phyloP scores from a whole-genome alignment of 2,113 vertebrate genomes.

The Microtus richardsoni region DNA sequence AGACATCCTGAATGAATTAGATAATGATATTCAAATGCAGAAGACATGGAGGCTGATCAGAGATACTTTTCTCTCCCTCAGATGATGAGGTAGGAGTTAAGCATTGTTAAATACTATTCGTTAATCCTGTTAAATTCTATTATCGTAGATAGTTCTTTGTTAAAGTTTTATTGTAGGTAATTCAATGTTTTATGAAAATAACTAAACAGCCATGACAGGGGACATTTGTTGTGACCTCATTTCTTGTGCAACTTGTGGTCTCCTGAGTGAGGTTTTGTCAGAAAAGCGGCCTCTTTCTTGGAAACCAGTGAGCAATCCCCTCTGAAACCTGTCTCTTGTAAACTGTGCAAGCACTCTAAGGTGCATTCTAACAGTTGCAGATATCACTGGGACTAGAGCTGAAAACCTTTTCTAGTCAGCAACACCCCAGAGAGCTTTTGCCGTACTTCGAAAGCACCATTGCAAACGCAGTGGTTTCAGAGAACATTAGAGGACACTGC shows the following conservation, averaged over 20 bases:
- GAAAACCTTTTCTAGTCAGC: neutral
- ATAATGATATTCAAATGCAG: neutral
- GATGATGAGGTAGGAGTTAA: neutral
- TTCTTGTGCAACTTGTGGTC: neutral
- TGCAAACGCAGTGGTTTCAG: too few species aligned
- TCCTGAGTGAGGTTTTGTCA: neutral
- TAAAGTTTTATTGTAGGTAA: neutral
- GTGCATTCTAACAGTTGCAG: neutral
- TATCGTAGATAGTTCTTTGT: too few species aligned
- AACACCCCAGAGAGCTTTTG: neutral
- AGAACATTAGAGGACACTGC: too few species aligned
- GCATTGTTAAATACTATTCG: neutral
- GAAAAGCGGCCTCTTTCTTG: neutral
- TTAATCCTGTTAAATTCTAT: too few species aligned
- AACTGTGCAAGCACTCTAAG: too few species aligned
- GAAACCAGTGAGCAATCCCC: too few species aligned
- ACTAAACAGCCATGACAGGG: too few species aligned
- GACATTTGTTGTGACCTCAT: neutral
- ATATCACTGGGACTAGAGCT: neutral
- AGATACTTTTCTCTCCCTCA: neutral
- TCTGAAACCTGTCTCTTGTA: neutral
- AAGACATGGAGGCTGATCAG: neutral
- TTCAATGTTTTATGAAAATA: neutral
- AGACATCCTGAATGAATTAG: neutral
- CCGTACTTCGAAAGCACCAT: too few species aligned